Base-by-base conservation (phyloP, 35 echinoderm and acorn worm species). In the Amphiura filiformis region DNA sequence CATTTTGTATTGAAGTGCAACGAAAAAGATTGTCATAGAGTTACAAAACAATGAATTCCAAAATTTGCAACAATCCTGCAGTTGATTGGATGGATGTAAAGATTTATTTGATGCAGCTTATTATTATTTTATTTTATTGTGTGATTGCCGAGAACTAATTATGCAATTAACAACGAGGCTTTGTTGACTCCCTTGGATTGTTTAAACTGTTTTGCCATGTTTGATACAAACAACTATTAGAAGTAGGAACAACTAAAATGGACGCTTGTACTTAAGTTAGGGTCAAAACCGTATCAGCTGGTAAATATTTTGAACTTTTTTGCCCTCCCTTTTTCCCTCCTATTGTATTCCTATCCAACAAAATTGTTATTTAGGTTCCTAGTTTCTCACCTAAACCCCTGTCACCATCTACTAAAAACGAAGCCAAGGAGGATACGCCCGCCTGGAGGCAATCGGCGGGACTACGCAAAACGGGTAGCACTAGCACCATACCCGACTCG, bases 311-410 rank as follows among this genome's bases (percentile, higher is more conserved):
- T 38, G 34, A 35, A 18, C 76, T n/a, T n/a, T 80, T 38, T 70
- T 57, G 15, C 78, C 79, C 15, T 39, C 49, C 37, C 32, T 38
- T 23, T 76, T 15, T 31, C 42, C 79, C 38, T 47, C 41, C 17
- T 47, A 9, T 47, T 47, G 17, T 17, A 47, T 17, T 47, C 41
- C 41, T 4, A 9, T 17, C 41, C 4, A 4, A 9, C 4, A 47
- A 47, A 47, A 9, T 4, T 9, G 17, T 47, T 23, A 34, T 37
- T 26, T 81, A 99, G 96, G 85, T 91, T 52, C 96, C 96, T 83
- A 94, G 93, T 84, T 99, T 99, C 80, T 92, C 96, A 81, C 96
- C 96, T 9, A 99, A 99, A 77, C 96, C 96, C 75, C 75, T 99
- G 14, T 78, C 84, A 42, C 84, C 88, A 20, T 56, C 65, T 56